Evolutionary conservation across 2,113 vertebrate species (phyloP).

Genomic region (Megalops atlanticus): DNA sequence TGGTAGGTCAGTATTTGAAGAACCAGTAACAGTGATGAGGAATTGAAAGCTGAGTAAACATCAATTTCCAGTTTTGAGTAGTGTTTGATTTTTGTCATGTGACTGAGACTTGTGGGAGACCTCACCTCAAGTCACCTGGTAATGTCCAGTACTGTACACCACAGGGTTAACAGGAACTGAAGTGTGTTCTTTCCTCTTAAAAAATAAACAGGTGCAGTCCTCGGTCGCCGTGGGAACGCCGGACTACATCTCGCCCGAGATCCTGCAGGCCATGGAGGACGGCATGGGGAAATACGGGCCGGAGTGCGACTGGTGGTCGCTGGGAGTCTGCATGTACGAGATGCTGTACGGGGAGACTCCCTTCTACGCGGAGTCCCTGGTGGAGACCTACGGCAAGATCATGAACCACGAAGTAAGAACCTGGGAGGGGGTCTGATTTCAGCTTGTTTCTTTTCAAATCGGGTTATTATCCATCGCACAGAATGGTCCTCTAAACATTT

Average conservation of each 20-base stretch:
- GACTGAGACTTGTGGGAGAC: too few species aligned
- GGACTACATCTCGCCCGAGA: conserved; percentile 98
- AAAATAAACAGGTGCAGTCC: conserved; percentile 84
- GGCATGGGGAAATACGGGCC: conserved; percentile 97
- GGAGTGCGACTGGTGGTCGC: conserved; percentile 99
- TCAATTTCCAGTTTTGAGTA: too few species aligned
- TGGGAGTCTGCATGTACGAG: conserved; percentile 99
- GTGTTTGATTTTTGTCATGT: too few species aligned
- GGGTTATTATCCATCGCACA: too few species aligned
- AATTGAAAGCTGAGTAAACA: too few species aligned
- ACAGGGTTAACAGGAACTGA: not conserved
- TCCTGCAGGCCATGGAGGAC: conserved; percentile 98
- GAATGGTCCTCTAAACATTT: too few species aligned
- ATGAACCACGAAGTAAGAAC: conserved; percentile 97
- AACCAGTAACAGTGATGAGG: too few species aligned
- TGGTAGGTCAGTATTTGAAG: too few species aligned
- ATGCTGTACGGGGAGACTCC: conserved; percentile 99
- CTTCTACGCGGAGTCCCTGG: conserved; percentile 97
- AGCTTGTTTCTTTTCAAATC: too few species aligned
- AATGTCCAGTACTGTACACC: too few species aligned
- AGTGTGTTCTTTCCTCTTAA: not conserved
- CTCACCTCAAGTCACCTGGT: too few species aligned
- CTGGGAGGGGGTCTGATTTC: too few species aligned
- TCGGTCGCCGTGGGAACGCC: conserved; percentile 97
- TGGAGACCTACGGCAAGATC: conserved; percentile 99